Percentiles rank a stretch among this genome's conserved stretches.
phyloP scores from a whole-genome alignment of 1,140 invertebrate genomes.

The Apis cerana region DNA sequence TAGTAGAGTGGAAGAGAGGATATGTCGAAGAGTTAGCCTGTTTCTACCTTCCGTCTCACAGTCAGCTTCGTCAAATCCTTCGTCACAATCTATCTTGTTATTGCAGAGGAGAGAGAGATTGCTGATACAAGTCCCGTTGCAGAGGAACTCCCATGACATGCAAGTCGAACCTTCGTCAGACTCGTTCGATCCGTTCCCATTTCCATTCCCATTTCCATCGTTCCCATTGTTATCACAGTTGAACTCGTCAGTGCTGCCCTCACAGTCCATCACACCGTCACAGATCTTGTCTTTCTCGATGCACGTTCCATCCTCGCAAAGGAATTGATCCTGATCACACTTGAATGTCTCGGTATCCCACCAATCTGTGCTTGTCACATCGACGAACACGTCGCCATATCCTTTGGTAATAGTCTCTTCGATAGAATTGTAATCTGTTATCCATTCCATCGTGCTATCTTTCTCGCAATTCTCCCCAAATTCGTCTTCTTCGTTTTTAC shows the following conservation, averaged over 20 bases:
- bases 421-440: not conserved
- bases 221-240: slow-evolving; percentile 37
- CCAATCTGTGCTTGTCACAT: no score
- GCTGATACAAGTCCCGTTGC: slow-evolving; percentile 76
- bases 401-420: not conserved
- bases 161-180: not conserved
- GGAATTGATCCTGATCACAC: slow-evolving; percentile 74
- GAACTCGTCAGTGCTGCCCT: slow-evolving; percentile 88
- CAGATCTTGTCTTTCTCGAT: slow-evolving; percentile 85
- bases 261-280: slow-evolving; percentile 86
- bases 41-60: slow-evolving; percentile 64
- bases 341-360: not conserved
- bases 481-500: no score
- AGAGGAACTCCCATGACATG: slow-evolving; percentile 22
- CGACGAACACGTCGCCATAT: no score
- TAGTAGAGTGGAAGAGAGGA: slow-evolving; percentile 11
- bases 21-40: not conserved
- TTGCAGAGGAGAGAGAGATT: slow-evolving; percentile 76
- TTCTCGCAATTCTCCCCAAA: not conserved
- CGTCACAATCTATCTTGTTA: slow-evolving; percentile 75
- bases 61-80: slow-evolving; percentile 79
- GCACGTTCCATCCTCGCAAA: slow-evolving; percentile 83
- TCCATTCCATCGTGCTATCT: not conserved
- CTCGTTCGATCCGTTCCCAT: not conserved
- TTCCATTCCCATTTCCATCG: not conserved